Base-by-base conservation (phyloP, 2,797 vertebrate species). In the Peromyscus aztecus region DNA sequence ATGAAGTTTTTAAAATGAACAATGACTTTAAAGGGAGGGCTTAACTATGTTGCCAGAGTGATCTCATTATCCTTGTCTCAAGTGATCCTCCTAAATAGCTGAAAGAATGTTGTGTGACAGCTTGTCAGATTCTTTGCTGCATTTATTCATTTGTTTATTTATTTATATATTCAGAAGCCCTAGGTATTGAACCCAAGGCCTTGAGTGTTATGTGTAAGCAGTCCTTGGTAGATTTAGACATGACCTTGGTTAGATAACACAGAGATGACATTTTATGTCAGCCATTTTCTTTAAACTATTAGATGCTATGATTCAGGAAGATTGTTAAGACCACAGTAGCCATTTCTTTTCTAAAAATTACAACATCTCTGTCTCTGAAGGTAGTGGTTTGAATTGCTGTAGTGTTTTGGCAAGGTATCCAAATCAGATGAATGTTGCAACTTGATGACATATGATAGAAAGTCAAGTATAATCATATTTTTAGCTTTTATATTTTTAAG, bases 401-500 rank as follows among this genome's bases (percentile, higher is more conserved):
- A 24, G 76, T 40, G 19, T 43, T 89, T 95, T 85, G n/a, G 27
- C 46, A 91, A 87, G 46, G 61, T 65, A 85, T 40, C 21, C 10
- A 23, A 65, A 65, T 29, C 85, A 65, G 37, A 78, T 73, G 86
- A 52, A 91, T 82, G 21, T 91, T 75, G 4, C 69, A 89, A 82
- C 23, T 82, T 96, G 65, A 91, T 75, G 16, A 89, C 40, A 77
- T 81, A 93, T 90, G 17, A 82, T 27, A 93, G 55, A 89, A 82
- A 21, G 11, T 76, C 34, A 89, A 71, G 21, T 86, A n/a, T 90
- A 78, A 84, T 89, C n/a, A 76, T 92, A 27, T 61, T 90, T 96
- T 88, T 43, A 65, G 78, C 40, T 76, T 94, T 93, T 94, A 83
- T 34, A 61, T 61, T 85, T 76, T 93, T 78, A 93, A 27, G 78